Conservation (phyloP, 2,888 invertebrate species). For the Camptogramma bilineatum region DNA sequence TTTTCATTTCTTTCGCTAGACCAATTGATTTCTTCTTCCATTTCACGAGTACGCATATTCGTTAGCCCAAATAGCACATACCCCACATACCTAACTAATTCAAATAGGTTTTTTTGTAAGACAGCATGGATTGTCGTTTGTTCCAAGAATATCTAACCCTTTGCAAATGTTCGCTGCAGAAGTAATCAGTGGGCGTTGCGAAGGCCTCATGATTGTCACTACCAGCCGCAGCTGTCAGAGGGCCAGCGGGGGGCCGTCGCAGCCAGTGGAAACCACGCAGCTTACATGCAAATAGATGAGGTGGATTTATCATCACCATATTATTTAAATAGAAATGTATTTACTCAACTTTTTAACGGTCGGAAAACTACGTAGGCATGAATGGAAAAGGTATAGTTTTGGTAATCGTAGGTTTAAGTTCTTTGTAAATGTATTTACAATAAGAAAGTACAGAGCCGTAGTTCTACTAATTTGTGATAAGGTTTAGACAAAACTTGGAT, state of each 20-base stretch:
- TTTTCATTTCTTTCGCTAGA: too few species aligned
- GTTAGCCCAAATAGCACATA: too few species aligned
- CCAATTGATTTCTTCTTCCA: too few species aligned
- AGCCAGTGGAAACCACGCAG: conserved; percentile 17
- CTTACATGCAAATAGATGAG: conserved; percentile 9
- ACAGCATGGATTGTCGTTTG: not conserved
- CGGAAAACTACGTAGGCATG: too few species aligned
- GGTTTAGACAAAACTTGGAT: too few species aligned
- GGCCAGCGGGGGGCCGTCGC: conserved; percentile 26
- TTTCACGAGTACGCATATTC: too few species aligned
- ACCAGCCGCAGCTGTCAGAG: conserved; percentile 20
- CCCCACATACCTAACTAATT: not conserved
- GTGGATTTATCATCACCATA: not conserved
- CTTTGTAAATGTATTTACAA: too few species aligned
- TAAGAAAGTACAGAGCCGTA: too few species aligned
- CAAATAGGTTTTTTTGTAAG: not conserved
- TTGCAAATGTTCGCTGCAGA: conserved; percentile 18
- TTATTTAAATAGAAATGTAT: not conserved
- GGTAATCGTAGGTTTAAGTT: too few species aligned
- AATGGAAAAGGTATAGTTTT: too few species aligned
- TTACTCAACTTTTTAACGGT: too few species aligned
- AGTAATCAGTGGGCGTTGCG: conserved; percentile 16
- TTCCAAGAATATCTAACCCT: conserved; percentile 2
- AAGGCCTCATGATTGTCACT: conserved; percentile 27
- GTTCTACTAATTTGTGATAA: too few species aligned